Evolutionary conservation across 2,797 vertebrate genomes (phyloP).

Genomic region (Mustela erminea): DNA sequence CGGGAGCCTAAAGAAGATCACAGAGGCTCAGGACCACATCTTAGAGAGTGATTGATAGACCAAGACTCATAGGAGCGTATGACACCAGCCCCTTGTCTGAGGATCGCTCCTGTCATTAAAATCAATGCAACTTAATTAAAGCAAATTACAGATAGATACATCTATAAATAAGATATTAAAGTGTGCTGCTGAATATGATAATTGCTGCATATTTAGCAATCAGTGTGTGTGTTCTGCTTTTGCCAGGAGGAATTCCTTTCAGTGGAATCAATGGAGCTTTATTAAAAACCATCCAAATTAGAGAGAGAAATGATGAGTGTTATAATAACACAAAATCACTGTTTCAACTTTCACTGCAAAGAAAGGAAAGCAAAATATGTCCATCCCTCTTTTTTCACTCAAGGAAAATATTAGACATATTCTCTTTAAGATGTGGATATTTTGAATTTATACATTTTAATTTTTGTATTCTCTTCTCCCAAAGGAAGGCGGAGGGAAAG

Average conservation of each 20-base stretch:
- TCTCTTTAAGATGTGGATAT: conserved; percentile 84
- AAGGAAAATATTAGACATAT: conserved; percentile 88
- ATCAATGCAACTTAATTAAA: conserved; percentile 94
- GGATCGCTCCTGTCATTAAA: conserved; percentile 90
- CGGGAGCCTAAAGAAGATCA: conserved; percentile 54
- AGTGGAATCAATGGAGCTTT: conserved; percentile 94
- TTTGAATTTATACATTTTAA: conserved; percentile 88
- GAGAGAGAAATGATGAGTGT: conserved; percentile 96
- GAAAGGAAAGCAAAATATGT: conserved; percentile 89
- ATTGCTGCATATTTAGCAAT: conserved; percentile 92
- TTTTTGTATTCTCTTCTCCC: conserved; percentile 86
- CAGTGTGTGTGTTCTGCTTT: conserved; percentile 90
- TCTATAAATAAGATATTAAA: conserved; percentile 94
- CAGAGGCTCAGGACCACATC: conserved; percentile 68
- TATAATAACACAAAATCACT: conserved; percentile 95
- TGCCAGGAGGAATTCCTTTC: conserved; percentile 93
- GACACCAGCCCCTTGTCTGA: conserved; percentile 86
- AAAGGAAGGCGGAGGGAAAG: conserved; percentile 77
- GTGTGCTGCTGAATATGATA: conserved; percentile 92
- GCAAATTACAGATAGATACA: conserved; percentile 94
- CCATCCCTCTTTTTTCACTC: conserved; percentile 86
- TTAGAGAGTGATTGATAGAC: conserved; percentile 82
- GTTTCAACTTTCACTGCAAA: conserved; percentile 90
- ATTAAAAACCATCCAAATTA: conserved; percentile 97
- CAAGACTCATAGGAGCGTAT: conserved; percentile 83